Base-by-base conservation (phyloP, 2,888 invertebrate species). In the Heliconius hortense region DNA sequence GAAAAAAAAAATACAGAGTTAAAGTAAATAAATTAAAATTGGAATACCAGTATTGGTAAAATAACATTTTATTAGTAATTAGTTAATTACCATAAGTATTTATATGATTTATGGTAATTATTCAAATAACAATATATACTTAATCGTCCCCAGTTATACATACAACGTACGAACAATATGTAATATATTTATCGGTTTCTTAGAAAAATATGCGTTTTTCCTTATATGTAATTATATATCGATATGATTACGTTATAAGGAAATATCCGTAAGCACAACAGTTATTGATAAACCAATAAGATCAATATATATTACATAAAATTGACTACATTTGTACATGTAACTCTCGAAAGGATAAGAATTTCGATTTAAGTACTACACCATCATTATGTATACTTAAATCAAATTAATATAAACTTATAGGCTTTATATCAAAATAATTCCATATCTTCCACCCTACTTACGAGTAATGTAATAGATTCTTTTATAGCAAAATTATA, bases 371-470 rank as follows among this genome's bases (percentile, higher is more conserved):
- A 13, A 4, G 5, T 64, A 39, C n/a, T 39, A 66, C 4, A n/a
- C 21, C n/a, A 13, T 26, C 59, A 13, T 15, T n/a, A 26, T 13
- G n/a, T 60, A 66, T 39, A 66, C 39, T 66, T 66, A 39, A 66
- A 66, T 24, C 8, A 64, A n/a, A 63, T 60, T 26, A 24, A 60
- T 26, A 26, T 4, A 35, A 48, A 21, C 48, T 48, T 63, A 35
- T 63, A 63, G 64, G 24, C 24, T 66, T 24, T 69, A 53, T 56
- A 69, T 69, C 13, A 56, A 31, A 15, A 69, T 69, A 35, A 69
- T 69, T 69, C 69, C 69, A 69, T 69, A 69, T 69, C 69, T 56
- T 69, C 31, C 21, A 69, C 56, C 21, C 53, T 56, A 69, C 31
- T 31, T 53, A 31, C 31, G 31, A 31, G 8, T 31, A 31, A n/a